Evolutionary conservation across 2,888 invertebrate genomes (phyloP).

Genomic region (Ischnura elegans): DNA sequence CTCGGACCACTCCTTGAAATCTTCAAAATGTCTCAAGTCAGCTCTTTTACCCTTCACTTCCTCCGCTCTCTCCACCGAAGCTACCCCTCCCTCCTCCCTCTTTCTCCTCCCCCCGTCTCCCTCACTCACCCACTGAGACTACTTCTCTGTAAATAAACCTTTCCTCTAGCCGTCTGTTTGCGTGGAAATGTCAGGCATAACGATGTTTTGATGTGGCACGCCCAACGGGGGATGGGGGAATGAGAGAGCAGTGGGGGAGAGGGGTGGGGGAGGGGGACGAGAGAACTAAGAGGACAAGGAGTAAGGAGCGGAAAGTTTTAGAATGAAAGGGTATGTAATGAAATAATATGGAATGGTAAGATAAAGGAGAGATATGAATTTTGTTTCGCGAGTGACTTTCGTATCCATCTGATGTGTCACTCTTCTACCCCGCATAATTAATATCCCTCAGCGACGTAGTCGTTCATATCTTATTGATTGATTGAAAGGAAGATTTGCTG

Average conservation of each 20-base stretch:
- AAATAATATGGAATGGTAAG: neutral
- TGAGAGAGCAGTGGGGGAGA: neutral
- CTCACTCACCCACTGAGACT: conserved; percentile 48
- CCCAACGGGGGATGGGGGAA: neutral
- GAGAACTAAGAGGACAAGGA: neutral
- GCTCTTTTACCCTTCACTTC: conserved; percentile 62
- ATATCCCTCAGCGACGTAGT: no score
- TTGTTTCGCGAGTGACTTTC: no score
- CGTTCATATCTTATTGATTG: no score
- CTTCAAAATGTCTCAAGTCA: conserved; percentile 67
- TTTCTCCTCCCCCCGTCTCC: neutral
- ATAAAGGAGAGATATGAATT: no score
- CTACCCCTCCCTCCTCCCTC: neutral
- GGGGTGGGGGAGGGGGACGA: neutral
- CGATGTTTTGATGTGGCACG: conserved; percentile 67
- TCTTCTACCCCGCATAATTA: no score
- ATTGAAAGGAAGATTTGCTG: no score
- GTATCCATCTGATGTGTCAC: no score
- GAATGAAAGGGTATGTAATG: neutral
- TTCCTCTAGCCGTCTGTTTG: conserved; percentile 65
- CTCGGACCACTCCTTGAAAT: conserved; percentile 54
- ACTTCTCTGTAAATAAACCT: conserved; percentile 66
- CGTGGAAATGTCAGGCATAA: conserved; percentile 67
- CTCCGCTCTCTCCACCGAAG: neutral
- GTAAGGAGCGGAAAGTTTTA: neutral